Percentiles rank a stretch among this genome's conserved stretches.
These are phyloP conservation scores for Cololabis saira DNA, from an alignment of 2,113 vertebrate species.

Conservation along the genomic window DNA sequence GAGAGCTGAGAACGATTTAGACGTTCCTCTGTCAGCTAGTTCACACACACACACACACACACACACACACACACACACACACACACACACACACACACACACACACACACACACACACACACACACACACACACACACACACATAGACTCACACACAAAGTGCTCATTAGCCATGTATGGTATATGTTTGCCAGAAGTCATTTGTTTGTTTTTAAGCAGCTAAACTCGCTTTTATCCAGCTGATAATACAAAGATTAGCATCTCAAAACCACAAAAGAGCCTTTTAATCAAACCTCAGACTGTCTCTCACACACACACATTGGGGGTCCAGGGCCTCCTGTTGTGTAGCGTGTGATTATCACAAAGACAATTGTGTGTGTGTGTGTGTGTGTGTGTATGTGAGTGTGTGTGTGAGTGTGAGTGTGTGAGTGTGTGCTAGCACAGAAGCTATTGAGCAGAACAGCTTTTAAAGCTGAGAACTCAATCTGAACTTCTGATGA, in stretches of 20 bases:
- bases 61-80: conserved; percentile 36
- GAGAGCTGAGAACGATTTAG: conserved; percentile 48
- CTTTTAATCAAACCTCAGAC: conserved; percentile 63
- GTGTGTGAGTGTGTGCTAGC: conserved; percentile 15
- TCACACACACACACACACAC: conserved; percentile 23
- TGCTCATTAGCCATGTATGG: conserved; percentile 61
- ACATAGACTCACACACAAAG: conserved; percentile 37
- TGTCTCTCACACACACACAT: conserved; percentile 23
- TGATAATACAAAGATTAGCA: conserved; percentile 76
- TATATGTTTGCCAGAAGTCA: conserved; percentile 70
- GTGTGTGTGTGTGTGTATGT: conserved; percentile 22
- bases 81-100: conserved; percentile 36
- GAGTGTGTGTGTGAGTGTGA: too few species aligned
- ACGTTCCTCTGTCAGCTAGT: conserved; percentile 37
- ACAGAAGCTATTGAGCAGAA: conserved; percentile 44
- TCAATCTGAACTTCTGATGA: conserved; percentile 36
- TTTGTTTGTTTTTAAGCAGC: conserved; percentile 77
- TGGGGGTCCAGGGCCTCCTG: conserved; percentile 51
- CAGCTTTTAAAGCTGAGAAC: conserved; percentile 18
- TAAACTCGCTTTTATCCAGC: conserved; percentile 71
- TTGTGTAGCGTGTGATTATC: conserved; percentile 51
- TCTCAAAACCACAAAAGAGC: conserved; percentile 70
- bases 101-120: conserved; percentile 23
- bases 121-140: conserved; percentile 37
- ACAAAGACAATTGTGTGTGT: conserved; percentile 43